Evolutionary conservation across 2,888 invertebrate species (phyloP).

Genomic region (Nomada hirtipes): DNA sequence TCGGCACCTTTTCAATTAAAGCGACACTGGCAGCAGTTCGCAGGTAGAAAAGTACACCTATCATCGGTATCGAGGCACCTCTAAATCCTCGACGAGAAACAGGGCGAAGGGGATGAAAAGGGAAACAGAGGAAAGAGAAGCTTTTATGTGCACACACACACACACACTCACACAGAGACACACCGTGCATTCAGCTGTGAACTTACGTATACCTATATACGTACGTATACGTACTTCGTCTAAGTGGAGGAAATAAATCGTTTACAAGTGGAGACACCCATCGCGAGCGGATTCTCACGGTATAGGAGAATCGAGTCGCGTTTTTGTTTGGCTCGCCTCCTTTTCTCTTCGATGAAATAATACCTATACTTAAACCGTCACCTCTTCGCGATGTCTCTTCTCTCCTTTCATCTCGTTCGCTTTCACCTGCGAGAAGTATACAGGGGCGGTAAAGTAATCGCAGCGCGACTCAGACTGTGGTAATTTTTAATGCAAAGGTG

Average conservation of each 20-base stretch:
- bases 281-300: constrained; percentile 67
- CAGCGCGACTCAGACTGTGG: not conserved
- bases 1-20: constrained; percentile 58
- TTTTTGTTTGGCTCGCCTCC: constrained; percentile 39
- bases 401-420: constrained; percentile 42
- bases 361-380: constrained; percentile 56
- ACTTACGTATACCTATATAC: not conserved
- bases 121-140: not conserved
- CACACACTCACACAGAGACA: no score
- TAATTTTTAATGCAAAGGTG: no score
- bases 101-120: not conserved
- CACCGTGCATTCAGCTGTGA: not conserved
- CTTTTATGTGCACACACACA: not conserved
- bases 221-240: constrained; percentile 4
- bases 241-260: constrained; percentile 67
- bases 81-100: constrained; percentile 33
- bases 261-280: constrained; percentile 66
- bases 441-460: constrained; percentile 45
- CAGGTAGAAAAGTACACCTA: constrained; percentile 43
- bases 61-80: constrained; percentile 40
- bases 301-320: constrained; percentile 51
- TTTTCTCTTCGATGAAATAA: constrained; percentile 64
- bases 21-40: constrained; percentile 28
- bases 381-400: constrained; percentile 17
- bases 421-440: constrained; percentile 53